phyloP scores from a whole-genome alignment of 2,888 invertebrate genomes.

The Drosophila ezoana region DNA sequence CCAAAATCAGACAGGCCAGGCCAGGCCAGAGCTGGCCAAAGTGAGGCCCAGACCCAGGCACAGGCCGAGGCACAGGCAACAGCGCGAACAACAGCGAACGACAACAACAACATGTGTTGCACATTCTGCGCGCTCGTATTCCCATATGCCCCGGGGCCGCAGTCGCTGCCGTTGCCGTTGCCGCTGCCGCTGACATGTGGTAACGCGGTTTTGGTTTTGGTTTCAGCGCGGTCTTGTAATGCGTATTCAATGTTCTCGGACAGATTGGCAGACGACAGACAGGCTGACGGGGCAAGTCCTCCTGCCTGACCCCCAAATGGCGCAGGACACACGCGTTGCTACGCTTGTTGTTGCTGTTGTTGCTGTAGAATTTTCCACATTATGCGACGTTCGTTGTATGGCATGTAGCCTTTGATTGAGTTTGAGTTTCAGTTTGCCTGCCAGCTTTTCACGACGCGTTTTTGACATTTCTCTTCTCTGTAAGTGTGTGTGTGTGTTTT shows the following conservation, averaged over 20 bases:
- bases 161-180: constrained; percentile 28
- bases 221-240: constrained; percentile 79
- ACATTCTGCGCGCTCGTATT: constrained; percentile 65
- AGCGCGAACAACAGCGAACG: constrained; percentile 53
- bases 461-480: constrained; percentile 67
- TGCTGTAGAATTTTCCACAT: constrained; percentile 66
- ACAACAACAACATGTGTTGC: constrained; percentile 77
- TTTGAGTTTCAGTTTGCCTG: constrained; percentile 52
- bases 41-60: constrained; percentile 22
- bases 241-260: constrained; percentile 79
- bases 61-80: constrained; percentile 40
- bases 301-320: constrained; percentile 70
- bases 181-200: constrained; percentile 75
- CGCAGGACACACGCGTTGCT: constrained; percentile 73
- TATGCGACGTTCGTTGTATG: constrained; percentile 64
- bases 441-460: constrained; percentile 71
- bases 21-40: constrained; percentile 1
- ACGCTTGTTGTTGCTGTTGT: constrained; percentile 27
- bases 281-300: constrained; percentile 47
- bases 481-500: not conserved
- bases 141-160: constrained; percentile 62
- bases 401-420: constrained; percentile 72
- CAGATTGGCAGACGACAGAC: constrained; percentile 53
- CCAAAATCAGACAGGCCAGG: constrained; percentile 66
- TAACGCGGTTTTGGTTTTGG: constrained; percentile 78